Evolutionary conservation across 2,797 vertebrate species (phyloP).

Genomic region (Gorsachius magnificus): DNA sequence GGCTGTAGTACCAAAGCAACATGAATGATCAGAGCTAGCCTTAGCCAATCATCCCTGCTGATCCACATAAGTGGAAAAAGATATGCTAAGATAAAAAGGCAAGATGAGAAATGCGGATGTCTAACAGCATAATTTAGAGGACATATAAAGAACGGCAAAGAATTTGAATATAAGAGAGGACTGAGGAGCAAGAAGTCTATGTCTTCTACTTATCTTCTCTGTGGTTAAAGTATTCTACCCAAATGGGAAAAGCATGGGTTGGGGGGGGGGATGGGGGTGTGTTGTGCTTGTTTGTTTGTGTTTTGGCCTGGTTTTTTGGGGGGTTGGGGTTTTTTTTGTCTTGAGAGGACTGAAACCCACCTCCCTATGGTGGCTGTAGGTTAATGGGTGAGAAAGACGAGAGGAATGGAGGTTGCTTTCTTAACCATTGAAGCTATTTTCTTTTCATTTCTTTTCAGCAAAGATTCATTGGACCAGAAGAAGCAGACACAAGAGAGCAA

Average conservation of each 20-base stretch:
- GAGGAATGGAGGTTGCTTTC: background rate
- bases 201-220: background rate
- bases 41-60: background rate
- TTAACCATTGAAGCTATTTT: background rate
- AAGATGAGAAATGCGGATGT: background rate
- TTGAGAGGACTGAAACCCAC: background rate
- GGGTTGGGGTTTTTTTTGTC: background rate
- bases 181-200: background rate
- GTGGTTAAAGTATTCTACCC: background rate
- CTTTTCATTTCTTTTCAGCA: background rate
- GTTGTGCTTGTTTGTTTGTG: background rate
- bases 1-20: background rate
- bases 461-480: slow-evolving; percentile 6
- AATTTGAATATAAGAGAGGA: background rate
- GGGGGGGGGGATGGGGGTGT: rapidly evolving
- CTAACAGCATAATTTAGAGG: background rate
- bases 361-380: background rate
- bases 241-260: background rate
- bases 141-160: background rate
- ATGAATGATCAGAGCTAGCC: background rate
- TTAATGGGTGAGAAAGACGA: background rate
- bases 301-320: background rate
- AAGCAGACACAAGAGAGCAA: background rate
- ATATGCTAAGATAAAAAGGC: background rate
- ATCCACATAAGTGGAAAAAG: background rate